Conservation (phyloP, 2,888 invertebrate genomes). For the Cremastobaeus sp. region DNA sequence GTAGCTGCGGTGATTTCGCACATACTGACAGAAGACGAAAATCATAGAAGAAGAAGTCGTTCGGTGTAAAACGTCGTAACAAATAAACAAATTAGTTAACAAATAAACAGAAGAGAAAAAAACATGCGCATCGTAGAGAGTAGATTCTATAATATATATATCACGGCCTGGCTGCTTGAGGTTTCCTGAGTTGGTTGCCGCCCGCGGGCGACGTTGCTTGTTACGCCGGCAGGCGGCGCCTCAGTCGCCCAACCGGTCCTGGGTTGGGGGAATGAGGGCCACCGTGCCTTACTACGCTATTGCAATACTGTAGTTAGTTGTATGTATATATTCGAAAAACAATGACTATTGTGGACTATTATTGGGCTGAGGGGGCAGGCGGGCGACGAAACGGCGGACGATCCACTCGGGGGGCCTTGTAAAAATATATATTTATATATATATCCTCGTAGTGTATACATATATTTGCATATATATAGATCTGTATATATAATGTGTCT, state of each 20-base stretch:
- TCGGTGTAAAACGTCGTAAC: conserved; percentile 71
- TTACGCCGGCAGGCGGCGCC: conserved; percentile 22
- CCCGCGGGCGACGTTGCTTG: conserved; percentile 30
- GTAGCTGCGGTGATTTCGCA: conserved; percentile 75
- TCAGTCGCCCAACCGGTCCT: not conserved
- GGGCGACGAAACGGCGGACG: conserved; percentile 28
- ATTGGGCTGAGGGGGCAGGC: conserved; percentile 56
- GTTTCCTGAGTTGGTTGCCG: conserved; percentile 77
- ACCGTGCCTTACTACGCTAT: too few relatives aligned
- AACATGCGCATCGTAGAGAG: conserved; percentile 65
- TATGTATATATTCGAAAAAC: conserved; percentile 66
- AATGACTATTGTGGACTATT: conserved; percentile 77
- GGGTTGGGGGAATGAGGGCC: too few relatives aligned
- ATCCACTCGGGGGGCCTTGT: conserved; percentile 55
- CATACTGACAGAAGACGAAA: conserved; percentile 50
- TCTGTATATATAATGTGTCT: conserved; percentile 59
- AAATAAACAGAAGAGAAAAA: conserved; percentile 68
- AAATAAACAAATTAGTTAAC: conserved; percentile 68
- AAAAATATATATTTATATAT: conserved; percentile 70
- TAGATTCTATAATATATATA: conserved; percentile 75
- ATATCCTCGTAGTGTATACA: conserved; percentile 52
- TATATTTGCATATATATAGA: conserved; percentile 48
- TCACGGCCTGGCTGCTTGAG: conserved; percentile 79
- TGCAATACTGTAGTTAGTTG: conserved; percentile 78
- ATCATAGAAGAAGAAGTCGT: conserved; percentile 48